Evolutionary conservation across 2,888 invertebrate genomes (phyloP).

Genomic region (Lingula anatina): DNA sequence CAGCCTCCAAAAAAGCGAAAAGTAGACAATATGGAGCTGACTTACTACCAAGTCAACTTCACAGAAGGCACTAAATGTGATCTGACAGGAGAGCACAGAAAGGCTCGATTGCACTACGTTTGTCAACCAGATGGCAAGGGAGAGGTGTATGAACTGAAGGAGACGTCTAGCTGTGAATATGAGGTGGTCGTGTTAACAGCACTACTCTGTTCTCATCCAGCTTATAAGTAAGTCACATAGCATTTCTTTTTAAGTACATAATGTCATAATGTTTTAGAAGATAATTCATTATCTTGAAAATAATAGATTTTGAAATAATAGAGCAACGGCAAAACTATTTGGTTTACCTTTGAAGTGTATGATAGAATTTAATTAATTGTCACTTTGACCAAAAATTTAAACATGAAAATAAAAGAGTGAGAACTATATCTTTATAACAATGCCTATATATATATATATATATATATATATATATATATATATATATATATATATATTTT

Average conservation of each 20-base stretch:
- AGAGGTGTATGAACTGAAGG: conserved; percentile 88
- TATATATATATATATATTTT: too few relatives aligned
- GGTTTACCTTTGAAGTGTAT: too few relatives aligned
- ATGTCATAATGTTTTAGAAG: neutral
- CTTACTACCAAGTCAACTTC: conserved; percentile 72
- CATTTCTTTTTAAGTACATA: neutral
- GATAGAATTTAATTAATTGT: too few relatives aligned
- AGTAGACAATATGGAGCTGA: conserved; percentile 79
- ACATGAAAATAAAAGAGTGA: too few relatives aligned
- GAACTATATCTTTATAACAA: too few relatives aligned
- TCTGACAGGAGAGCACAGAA: conserved; percentile 76
- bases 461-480: too few relatives aligned
- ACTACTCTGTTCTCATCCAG: conserved; percentile 81
- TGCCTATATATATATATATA: too few relatives aligned
- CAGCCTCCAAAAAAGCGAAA: too few relatives aligned
- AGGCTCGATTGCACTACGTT: conserved; percentile 78
- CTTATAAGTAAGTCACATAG: conserved; percentile 55
- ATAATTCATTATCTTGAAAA: too few relatives aligned
- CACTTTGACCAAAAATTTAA: too few relatives aligned
- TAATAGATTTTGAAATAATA: too few relatives aligned
- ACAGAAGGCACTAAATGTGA: conserved; percentile 89
- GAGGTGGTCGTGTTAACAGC: conserved; percentile 86
- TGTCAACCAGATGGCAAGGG: conserved; percentile 82
- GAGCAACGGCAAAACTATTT: too few relatives aligned
- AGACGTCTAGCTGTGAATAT: conserved; percentile 90